Evolutionary conservation across 1,140 invertebrate species (phyloP).

Genomic region (Microplitis demolitor): DNA sequence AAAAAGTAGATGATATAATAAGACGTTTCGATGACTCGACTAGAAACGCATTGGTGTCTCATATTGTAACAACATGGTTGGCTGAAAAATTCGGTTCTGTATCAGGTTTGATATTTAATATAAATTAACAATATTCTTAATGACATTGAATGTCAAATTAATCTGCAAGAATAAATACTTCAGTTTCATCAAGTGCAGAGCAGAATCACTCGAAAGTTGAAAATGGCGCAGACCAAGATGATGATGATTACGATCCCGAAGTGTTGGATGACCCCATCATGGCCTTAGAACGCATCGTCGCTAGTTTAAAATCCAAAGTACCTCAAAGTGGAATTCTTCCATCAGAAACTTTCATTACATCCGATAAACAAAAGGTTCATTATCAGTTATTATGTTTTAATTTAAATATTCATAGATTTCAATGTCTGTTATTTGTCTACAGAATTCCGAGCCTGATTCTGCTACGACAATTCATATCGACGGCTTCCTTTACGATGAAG

Average conservation of each 20-base stretch:
- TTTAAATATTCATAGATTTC: constrained; percentile 5
- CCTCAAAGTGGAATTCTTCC: constrained; percentile 65
- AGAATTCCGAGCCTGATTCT: constrained; percentile 65
- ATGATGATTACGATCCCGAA: constrained; percentile 8
- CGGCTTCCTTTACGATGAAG: constrained; percentile 74
- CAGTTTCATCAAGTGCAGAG: no score
- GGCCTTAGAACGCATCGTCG: constrained; percentile 58
- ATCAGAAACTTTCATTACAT: constrained; percentile 64
- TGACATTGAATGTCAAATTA: no score
- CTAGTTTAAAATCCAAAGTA: constrained; percentile 63
- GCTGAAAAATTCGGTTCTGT: no score
- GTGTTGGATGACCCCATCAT: constrained; percentile 41
- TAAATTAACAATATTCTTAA: no score
- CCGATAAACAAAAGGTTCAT: constrained; percentile 60
- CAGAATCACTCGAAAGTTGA: no score
- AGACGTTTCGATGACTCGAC: no score
- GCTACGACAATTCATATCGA: constrained; percentile 70
- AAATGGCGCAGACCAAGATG: neutral
- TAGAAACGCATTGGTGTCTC: no score
- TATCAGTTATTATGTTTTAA: constrained; percentile 1
- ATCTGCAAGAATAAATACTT: no score
- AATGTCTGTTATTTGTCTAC: constrained; percentile 21
- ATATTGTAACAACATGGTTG: no score
- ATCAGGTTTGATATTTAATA: no score
- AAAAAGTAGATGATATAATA: no score